phyloP scores from a whole-genome alignment of 2,113 vertebrate genomes.

The Corydoras sp. region DNA sequence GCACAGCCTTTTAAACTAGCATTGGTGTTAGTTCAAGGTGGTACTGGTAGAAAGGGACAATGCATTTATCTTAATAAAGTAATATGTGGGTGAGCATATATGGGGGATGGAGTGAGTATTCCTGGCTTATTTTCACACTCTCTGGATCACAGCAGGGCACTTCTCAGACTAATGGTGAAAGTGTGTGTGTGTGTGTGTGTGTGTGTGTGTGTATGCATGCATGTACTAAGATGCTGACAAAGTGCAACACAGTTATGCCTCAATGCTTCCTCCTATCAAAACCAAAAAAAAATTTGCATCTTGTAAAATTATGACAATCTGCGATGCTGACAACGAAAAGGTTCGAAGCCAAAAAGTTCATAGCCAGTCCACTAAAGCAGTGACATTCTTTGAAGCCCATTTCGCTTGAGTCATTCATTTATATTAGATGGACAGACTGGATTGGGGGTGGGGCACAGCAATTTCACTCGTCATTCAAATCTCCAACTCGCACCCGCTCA shows the following conservation, averaged over 20 bases:
- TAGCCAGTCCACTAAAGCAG: not conserved
- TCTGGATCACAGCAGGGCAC: slow-evolving; percentile 62
- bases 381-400: slow-evolving; percentile 33
- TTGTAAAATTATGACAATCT: too few relatives aligned
- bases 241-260: not conserved
- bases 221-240: too few relatives aligned
- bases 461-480: slow-evolving; percentile 13
- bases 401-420: slow-evolving; percentile 20
- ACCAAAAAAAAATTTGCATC: not conserved
- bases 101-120: slow-evolving; percentile 37
- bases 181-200: slow-evolving; percentile 15
- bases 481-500: slow-evolving; percentile 8
- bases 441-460: not conserved
- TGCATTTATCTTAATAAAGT: slow-evolving; percentile 10
- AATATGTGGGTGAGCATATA: slow-evolving; percentile 49
- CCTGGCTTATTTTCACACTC: slow-evolving; percentile 42
- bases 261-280: not conserved
- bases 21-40: too few relatives aligned
- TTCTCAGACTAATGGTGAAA: slow-evolving; percentile 55
- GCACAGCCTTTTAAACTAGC: too few relatives aligned
- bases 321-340: too few relatives aligned
- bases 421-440: slow-evolving; percentile 1
- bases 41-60: not conserved
- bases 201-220: not conserved
- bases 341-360: too few relatives aligned